Conservation (phyloP, 2,888 invertebrate species). For the Sphaeridia pumilis region DNA sequence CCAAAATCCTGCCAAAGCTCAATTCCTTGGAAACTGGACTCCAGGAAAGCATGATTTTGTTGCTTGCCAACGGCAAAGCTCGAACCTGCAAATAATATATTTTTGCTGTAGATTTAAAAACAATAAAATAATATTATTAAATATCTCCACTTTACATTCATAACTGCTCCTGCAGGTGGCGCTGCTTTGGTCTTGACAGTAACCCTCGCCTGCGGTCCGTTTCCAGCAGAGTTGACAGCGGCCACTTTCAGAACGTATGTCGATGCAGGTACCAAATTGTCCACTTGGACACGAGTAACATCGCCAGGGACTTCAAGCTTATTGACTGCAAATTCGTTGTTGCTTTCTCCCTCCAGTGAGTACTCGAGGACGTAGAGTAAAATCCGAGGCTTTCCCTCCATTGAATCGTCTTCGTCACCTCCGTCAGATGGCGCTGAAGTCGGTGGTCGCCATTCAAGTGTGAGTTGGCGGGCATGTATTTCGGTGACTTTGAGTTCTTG, state of each 20-base stretch:
- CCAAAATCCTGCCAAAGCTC: conserved; percentile 29
- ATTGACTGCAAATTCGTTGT: conserved; percentile 8
- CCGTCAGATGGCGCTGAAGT: background rate
- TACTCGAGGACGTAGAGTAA: conserved; percentile 32
- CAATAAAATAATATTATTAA: background rate
- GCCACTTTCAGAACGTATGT: conserved; percentile 31
- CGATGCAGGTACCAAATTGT: conserved; percentile 30
- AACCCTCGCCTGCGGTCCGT: conserved; percentile 26
- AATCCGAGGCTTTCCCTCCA: conserved; percentile 1
- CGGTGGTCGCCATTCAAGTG: conserved; percentile 12
- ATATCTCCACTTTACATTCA: conserved; percentile 22
- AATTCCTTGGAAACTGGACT: conserved; percentile 29
- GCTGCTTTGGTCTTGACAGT: conserved; percentile 27
- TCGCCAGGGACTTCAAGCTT: conserved; percentile 22
- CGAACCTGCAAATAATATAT: conserved; percentile 21
- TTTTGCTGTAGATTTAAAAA: no score
- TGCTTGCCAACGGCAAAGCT: conserved; percentile 21
- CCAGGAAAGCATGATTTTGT: conserved; percentile 31
- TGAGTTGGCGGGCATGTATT: conserved; percentile 4
- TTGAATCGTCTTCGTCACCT: background rate
- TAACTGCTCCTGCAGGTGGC: conserved; percentile 30
- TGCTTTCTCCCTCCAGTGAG: conserved; percentile 20
- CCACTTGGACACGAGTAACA: conserved; percentile 25
- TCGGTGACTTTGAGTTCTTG: conserved; percentile 8
- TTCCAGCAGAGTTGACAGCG: conserved; percentile 34